phyloP scores from a whole-genome alignment of 2,797 vertebrate genomes.

The Acestrorhynchus altus region DNA sequence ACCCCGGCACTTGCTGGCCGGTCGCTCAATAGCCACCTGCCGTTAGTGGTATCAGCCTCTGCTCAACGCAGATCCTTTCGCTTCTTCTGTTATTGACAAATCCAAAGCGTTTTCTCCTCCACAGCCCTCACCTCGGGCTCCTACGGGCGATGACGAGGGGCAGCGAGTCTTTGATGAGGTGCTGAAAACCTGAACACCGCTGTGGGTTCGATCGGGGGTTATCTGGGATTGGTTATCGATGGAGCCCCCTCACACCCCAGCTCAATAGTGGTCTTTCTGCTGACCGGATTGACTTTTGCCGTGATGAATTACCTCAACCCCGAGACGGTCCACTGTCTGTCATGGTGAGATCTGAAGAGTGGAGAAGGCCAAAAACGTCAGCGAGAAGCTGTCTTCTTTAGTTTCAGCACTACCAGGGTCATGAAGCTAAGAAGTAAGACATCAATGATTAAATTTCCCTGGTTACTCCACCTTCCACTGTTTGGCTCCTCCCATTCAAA shows the following conservation, averaged over 20 bases:
- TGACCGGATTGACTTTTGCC: slow-evolving; percentile 26
- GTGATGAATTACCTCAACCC: slow-evolving; percentile 20
- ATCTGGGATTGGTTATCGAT: slow-evolving; percentile 27
- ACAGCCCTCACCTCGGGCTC: slow-evolving; percentile 2
- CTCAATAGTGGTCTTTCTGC: background rate
- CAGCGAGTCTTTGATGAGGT: slow-evolving; percentile 20
- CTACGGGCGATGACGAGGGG: slow-evolving; percentile 16
- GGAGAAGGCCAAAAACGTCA: background rate
- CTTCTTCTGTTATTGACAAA: slow-evolving; percentile 33
- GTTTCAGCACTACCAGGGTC: no score
- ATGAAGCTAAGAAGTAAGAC: no score
- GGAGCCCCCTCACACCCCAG: background rate
- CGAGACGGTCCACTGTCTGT: background rate
- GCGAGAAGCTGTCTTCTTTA: no score
- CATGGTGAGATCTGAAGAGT: background rate
- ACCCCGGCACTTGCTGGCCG: slow-evolving; percentile 59
- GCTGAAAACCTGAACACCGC: slow-evolving; percentile 47
- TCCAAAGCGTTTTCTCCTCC: slow-evolving; percentile 29
- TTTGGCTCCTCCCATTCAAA: no score
- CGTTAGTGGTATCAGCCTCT: slow-evolving; percentile 70
- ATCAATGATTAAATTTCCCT: no score
- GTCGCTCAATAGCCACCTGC: slow-evolving; percentile 72
- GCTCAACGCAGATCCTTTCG: slow-evolving; percentile 62
- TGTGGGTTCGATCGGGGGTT: slow-evolving; percentile 22
- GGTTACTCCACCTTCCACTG: no score